phyloP scores from a whole-genome alignment of 2,888 invertebrate species.

The Clepsis dumicolana region DNA sequence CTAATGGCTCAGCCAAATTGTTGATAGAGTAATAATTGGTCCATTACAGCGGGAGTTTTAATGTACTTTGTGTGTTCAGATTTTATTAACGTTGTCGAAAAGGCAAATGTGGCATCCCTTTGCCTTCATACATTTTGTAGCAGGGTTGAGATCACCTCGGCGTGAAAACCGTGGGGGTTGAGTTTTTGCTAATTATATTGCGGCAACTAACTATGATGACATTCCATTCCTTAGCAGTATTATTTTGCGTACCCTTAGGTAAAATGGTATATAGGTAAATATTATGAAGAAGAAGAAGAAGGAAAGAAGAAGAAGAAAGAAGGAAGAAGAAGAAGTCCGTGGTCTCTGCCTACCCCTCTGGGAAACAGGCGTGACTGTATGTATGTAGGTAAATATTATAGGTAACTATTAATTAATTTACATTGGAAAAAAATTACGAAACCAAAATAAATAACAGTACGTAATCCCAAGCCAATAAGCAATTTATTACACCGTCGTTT shows the following conservation, averaged over 20 bases:
- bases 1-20: constrained; percentile 62
- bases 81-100: constrained; percentile 48
- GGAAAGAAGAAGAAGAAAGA: no score
- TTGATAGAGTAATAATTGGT: constrained; percentile 65
- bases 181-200: constrained; percentile 25
- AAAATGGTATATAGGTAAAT: no score
- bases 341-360: no score
- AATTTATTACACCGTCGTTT: not conserved
- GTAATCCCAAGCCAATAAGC: not conserved
- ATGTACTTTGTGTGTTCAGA: constrained; percentile 56
- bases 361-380: no score
- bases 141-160: constrained; percentile 16
- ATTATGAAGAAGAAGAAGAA: no score
- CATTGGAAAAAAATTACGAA: not conserved
- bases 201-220: no score
- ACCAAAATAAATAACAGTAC: not conserved
- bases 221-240: no score
- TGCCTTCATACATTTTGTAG: constrained; percentile 32
- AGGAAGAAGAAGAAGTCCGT: no score
- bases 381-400: no score
- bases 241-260: no score
- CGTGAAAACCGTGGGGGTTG: not conserved
- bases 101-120: constrained; percentile 26
- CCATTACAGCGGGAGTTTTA: constrained; percentile 55
- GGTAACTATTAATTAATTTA: no score